Evolutionary conservation across 2,888 invertebrate species (phyloP), one percentile per base, ranked within the genome.

Genomic region (Seira sanloemensis): DNA sequence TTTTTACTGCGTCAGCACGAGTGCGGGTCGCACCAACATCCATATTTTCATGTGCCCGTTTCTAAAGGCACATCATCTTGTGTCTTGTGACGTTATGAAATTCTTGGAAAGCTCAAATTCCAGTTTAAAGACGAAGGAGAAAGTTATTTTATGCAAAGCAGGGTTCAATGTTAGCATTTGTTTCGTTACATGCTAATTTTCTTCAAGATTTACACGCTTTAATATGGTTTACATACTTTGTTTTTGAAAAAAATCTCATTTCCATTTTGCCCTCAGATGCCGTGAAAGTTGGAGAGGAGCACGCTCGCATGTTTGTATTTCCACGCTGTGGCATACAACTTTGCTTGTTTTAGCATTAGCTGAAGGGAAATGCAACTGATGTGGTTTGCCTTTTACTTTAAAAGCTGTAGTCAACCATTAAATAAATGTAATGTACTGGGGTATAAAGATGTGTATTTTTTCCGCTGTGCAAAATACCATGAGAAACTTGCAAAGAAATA

Each of bases 401-500:
- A 75, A 74, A 25, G 67, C 37, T 67, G 21, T n/a, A 68, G 7
- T 26, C 27, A 58, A 58, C 58, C n/a, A 18, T 58, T 18, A 58
- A 58, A 58, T 58, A 58, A 12, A 58, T 58, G 58, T 58, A 58
- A 58, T n/a, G n/a, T 58, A 58, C 9, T 58, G 5, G 58, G 18
- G n/a, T 5, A 37, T 37, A 37, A 37, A 37, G 7, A 37, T 37
- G 12, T 37, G 7, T 37, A 9, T 37, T 58, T 58, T 58, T 58
- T 58, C n/a, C n/a, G 58, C n/a, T 58, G 58, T 18, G 58, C n/a
- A 18, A 58, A 58, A 58, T 18, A 2, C 18, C n/a, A 27, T 18
- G 68, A 62, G n/a, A 26, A 71, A 65, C 71, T 71, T 78, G 62
- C 25, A 25, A 71, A 62, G 71, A 71, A 78, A 71, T 71, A 78